These are phyloP conservation scores for Bombyx mori DNA, from an alignment of 1,140 invertebrate genomes.

Conservation along the genomic window DNA sequence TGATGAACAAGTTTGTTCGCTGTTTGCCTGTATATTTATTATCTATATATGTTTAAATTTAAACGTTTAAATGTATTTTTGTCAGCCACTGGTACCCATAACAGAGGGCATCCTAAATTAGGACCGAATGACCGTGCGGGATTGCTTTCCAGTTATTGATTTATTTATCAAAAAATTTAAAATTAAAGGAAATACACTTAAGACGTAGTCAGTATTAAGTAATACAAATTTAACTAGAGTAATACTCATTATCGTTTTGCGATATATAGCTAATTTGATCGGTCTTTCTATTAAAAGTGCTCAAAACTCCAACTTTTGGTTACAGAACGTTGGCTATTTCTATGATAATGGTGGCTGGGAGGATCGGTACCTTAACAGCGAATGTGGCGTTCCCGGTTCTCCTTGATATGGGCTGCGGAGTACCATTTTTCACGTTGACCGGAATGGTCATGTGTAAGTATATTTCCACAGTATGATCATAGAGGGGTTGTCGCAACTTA, in stretches of 20 bases:
- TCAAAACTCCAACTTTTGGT: neutral
- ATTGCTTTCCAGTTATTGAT: too few species aligned
- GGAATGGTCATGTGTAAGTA: constrained; percentile 58
- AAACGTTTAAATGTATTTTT: too few species aligned
- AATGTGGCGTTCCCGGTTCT: constrained; percentile 68
- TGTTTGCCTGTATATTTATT: too few species aligned
- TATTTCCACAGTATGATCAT: neutral
- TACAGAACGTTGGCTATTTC: constrained; percentile 58
- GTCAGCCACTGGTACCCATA: too few species aligned
- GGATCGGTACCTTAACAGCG: constrained; percentile 62
- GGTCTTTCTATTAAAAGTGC: too few species aligned
- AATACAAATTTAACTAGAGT: too few species aligned
- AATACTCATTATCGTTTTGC: too few species aligned
- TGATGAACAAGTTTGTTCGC: too few species aligned
- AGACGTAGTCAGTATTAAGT: neutral
- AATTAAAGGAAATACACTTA: neutral
- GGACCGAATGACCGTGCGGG: neutral
- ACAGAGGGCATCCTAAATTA: too few species aligned
- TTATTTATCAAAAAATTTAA: neutral
- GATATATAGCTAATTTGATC: too few species aligned
- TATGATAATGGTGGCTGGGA: constrained; percentile 64
- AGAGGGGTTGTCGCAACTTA: too few species aligned
- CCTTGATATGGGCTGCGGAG: constrained; percentile 51
- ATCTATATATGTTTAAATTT: too few species aligned
- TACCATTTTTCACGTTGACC: constrained; percentile 53